A percentile compares a stretch with the other conserved stretches of the same genome.
phyloP scores from a whole-genome alignment of 2,888 invertebrate species.

The Dasysyrphus albostriatus region DNA sequence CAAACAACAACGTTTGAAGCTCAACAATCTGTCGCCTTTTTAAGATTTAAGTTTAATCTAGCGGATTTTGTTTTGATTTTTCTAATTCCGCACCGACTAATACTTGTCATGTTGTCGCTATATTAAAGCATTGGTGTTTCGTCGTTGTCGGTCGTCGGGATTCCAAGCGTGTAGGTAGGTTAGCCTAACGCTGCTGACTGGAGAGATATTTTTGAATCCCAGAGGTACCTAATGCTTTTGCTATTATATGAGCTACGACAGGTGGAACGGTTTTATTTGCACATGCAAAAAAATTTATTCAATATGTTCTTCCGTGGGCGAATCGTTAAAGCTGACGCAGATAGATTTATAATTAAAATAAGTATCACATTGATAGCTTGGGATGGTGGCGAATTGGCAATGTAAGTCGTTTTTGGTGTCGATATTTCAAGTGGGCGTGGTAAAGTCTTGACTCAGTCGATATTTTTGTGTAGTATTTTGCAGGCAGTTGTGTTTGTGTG shows the following conservation, averaged over 20 bases:
- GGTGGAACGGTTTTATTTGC: constrained; percentile 64
- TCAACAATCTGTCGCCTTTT: constrained; percentile 46
- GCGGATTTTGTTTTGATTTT: constrained; percentile 34
- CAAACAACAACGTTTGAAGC: constrained; percentile 14
- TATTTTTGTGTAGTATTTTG: not conserved
- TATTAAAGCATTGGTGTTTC: not conserved
- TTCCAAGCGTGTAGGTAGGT: constrained; percentile 41
- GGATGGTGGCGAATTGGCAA: constrained; percentile 41
- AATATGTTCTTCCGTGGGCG: constrained; percentile 49
- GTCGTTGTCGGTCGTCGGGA: constrained; percentile 4
- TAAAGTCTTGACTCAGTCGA: not conserved
- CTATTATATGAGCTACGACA: constrained; percentile 47
- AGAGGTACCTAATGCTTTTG: constrained; percentile 1
- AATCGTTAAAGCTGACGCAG: constrained; percentile 48
- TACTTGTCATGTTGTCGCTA: constrained; percentile 18
- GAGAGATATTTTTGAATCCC: constrained; percentile 14
- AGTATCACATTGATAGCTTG: constrained; percentile 37
- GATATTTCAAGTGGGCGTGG: constrained; percentile 32
- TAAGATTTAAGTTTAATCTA: constrained; percentile 36
- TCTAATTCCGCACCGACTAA: constrained; percentile 24
- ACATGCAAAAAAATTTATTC: constrained; percentile 38
- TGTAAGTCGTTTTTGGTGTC: constrained; percentile 16
- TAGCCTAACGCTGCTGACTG: constrained; percentile 12
- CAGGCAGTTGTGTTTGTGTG: not conserved
- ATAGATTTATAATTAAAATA: constrained; percentile 58